Evolutionary conservation across 53 echinoderm and acorn worm species (phyloP).

Genomic region (Glandiceps talaboti): DNA sequence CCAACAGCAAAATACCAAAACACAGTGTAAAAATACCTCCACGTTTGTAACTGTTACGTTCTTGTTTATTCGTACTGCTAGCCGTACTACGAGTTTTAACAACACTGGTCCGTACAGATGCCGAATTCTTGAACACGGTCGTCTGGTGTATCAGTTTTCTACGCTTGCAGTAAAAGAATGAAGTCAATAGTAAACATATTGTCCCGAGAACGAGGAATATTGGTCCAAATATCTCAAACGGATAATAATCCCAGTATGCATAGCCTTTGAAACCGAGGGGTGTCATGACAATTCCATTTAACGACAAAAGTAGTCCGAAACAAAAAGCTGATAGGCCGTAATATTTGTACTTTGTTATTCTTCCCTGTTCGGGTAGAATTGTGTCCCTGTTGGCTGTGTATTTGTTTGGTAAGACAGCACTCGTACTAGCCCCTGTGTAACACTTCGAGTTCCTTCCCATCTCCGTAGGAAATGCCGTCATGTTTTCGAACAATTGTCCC

Average conservation of each 20-base stretch:
- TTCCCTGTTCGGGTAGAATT: too few relatives aligned
- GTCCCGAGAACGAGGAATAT: not conserved
- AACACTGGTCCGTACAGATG: not conserved
- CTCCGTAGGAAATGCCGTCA: too few relatives aligned
- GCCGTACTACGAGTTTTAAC: not conserved
- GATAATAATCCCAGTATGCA: not conserved
- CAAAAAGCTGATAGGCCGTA: not conserved
- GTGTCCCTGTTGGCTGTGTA: too few relatives aligned
- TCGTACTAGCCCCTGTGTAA: too few relatives aligned
- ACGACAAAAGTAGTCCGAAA: not conserved
- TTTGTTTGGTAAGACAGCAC: too few relatives aligned
- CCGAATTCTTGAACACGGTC: not conserved
- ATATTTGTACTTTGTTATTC: too few relatives aligned
- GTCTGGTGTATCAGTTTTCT: not conserved
- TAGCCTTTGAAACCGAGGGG: not conserved
- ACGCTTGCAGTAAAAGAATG: not conserved
- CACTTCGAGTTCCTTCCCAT: too few relatives aligned
- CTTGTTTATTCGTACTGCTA: not conserved
- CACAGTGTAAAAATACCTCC: not conserved
- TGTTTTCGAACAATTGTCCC: too few relatives aligned
- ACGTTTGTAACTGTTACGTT: not conserved
- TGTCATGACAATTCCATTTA: not conserved
- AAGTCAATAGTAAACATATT: not conserved
- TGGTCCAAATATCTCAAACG: not conserved
- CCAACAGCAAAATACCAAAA: not conserved